Base-by-base conservation (phyloP, 92 coral and sea anemone species). In the Isaurus tuberculatus region DNA sequence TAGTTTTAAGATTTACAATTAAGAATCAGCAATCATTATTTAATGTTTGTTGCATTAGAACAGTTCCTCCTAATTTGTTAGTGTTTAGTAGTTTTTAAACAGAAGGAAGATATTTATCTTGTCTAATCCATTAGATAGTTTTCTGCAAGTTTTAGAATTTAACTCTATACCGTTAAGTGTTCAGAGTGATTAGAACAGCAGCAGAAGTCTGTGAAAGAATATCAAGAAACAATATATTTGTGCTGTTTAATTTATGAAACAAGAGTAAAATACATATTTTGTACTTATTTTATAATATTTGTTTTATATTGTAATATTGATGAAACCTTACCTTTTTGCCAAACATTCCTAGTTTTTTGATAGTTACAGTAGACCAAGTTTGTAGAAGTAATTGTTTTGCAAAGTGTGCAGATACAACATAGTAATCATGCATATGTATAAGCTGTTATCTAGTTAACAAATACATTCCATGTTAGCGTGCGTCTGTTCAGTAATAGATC, bases 221-320 rank as follows among this genome's bases (percentile, higher is more conserved):
- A 57, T 20, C 49, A 23, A 27, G 58, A 37, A 77, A 19, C 64
- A 77, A 23, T 34, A 31, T 77, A 77, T 75, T n/a, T 20, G 29
- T 49, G 68, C 82, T 37, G 32, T 77, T 57, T 58, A 77, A 77
- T 77, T 77, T 77, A 77, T 77, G 70, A 33, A 75, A 60, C 23
- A 20, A 55, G 51, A 75, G 80, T 55, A 53, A 48, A 25, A 31
- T 72, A 22, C 37, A 26, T 43, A 72, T 34, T 32, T 48, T 51
- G 65, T 77, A 22, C 82, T 34, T 57, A 77, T 77, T 77, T 77
- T 77, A 77, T 77, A 77, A 22, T 77, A 27, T 77, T 77, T 77
- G 70, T 77, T 77, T 77, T 77, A 57, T 57, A 77, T n/a, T 30
- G 15, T 30, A 57, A 77, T 34, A 16, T 31, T 28, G 4, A 22